Evolutionary conservation across 2,888 invertebrate species (phyloP).

Genomic region (Protophormia terraenovae): DNA sequence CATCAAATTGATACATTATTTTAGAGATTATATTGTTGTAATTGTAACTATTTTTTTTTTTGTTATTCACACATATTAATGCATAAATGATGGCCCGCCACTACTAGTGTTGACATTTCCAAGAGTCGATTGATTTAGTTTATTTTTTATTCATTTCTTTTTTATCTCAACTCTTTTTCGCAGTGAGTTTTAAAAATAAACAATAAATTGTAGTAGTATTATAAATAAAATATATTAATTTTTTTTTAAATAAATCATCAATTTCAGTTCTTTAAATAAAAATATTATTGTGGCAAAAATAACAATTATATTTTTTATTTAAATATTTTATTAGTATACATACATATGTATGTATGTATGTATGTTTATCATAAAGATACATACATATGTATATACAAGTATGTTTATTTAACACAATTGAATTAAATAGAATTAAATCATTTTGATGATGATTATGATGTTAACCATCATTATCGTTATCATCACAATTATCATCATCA

Average conservation of each 20-base stretch:
- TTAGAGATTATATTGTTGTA: not conserved
- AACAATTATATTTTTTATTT: slow-evolving; percentile 7
- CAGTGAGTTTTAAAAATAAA: not conserved
- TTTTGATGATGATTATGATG: not conserved
- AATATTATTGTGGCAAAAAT: slow-evolving; percentile 17
- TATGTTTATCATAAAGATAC: too few species aligned
- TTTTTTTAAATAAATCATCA: slow-evolving; percentile 7
- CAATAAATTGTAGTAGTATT: not conserved
- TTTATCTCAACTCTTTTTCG: not conserved
- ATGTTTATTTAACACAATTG: not conserved
- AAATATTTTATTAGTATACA: slow-evolving; percentile 15
- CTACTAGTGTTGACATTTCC: slow-evolving; percentile 11
- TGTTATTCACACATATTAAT: not conserved
- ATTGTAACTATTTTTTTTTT: not conserved
- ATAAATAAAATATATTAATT: not conserved
- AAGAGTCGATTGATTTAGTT: not conserved
- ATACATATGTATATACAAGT: not conserved
- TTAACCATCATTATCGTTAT: not conserved
- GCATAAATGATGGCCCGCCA: not conserved
- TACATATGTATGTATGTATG: not conserved
- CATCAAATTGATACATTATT: slow-evolving; percentile 2
- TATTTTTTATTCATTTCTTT: not conserved
- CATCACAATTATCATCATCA: not conserved
- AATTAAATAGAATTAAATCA: not conserved
- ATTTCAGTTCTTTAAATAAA: not conserved